Base-by-base conservation (phyloP, 1,140 invertebrate genomes). In the Nasonia longicornis region DNA sequence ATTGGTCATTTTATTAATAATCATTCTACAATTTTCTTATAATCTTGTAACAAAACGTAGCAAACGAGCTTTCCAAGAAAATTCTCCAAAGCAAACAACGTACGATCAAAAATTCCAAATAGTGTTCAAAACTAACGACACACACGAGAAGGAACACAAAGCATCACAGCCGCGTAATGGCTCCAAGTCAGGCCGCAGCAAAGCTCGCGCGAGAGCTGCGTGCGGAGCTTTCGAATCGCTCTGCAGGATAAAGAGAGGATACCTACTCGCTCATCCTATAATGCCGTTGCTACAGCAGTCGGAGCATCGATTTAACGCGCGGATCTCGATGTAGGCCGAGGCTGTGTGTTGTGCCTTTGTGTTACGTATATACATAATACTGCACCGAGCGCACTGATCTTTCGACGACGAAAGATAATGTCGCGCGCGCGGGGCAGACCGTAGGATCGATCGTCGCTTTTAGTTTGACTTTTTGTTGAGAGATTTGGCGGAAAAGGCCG, bases 221-320 rank as follows among this genome's bases (percentile, higher is more conserved):
- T n/a, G 52, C 16, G 4, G 52, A 58, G 52, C 52, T 58, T 58
- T 58, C 52, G 52, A 58, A 58, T 58, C 52, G 52, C 16, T 58
- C 16, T 16, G 52, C 16, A 7, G 52, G 52, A 58, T 58, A 58
- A 58, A 58, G 52, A 58, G 52, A 58, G 52, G 20, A n/a, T 58
- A 58, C 52, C 20, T 58, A 58, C 16, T 58, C 16, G 52, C 20
- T 58, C 52, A 58, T 58, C 20, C 52, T 58, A n/a, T 58, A 58
- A 58, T 58, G 16, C 52, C 52, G 20, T 3, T 52, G 48, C 48
- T 4, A 14, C 14, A 52, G 20, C 6, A 67, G 11, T 26, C 64
- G 64, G 64, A 29, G 26, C 64, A 67, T 67, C 64, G 64, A 67
- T 67, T 67, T 26, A 31, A 67, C 64, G 64, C 29, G 64, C 11